These are phyloP conservation scores for Perccottus glenii DNA, from an alignment of 2,113 vertebrate genomes.

Conservation along the genomic window DNA sequence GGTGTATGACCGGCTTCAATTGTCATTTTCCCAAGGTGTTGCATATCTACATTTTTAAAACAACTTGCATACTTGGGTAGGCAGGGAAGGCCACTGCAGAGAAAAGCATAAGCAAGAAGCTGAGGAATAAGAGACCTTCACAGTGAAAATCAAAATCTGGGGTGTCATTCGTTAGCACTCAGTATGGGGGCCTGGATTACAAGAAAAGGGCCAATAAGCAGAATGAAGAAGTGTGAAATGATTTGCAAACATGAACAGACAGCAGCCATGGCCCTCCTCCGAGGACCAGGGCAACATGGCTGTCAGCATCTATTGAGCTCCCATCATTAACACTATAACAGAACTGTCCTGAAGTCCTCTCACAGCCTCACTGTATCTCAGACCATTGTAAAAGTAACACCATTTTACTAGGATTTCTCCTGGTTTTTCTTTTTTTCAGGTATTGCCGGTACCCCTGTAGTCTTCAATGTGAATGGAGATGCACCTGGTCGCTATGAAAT, in stretches of 20 bases:
- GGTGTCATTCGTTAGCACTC: conserved; percentile 56
- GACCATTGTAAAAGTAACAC: conserved; percentile 4
- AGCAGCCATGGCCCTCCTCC: conserved; percentile 53
- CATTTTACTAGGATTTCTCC: neutral
- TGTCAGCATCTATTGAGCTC: conserved; percentile 62
- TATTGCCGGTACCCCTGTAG: conserved; percentile 91
- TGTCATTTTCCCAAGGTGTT: conserved; percentile 10
- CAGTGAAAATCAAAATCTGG: conserved; percentile 65
- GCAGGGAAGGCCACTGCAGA: conserved; percentile 22
- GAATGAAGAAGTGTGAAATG: conserved; percentile 70
- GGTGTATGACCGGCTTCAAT: neutral
- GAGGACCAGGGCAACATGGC: conserved; percentile 56
- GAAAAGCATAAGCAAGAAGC: neutral
- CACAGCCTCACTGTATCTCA: conserved; percentile 38
- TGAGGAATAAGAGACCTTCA: conserved; percentile 41
- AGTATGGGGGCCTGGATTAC: conserved; percentile 54
- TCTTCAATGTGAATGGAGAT: conserved; percentile 93
- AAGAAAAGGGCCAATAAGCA: conserved; percentile 63
- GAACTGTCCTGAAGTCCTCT: conserved; percentile 17
- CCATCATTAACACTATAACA: conserved; percentile 45
- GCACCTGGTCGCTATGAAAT: conserved; percentile 94
- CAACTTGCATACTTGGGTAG: conserved; percentile 27
- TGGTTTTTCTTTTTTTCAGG: conserved; percentile 73
- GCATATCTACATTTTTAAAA: conserved; percentile 30
- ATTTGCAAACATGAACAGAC: conserved; percentile 66